Percentiles rank a stretch among this genome's conserved stretches.
Evolutionary conservation across 2,797 vertebrate species (phyloP).

Genomic region (Notolepis coatsorum): DNA sequence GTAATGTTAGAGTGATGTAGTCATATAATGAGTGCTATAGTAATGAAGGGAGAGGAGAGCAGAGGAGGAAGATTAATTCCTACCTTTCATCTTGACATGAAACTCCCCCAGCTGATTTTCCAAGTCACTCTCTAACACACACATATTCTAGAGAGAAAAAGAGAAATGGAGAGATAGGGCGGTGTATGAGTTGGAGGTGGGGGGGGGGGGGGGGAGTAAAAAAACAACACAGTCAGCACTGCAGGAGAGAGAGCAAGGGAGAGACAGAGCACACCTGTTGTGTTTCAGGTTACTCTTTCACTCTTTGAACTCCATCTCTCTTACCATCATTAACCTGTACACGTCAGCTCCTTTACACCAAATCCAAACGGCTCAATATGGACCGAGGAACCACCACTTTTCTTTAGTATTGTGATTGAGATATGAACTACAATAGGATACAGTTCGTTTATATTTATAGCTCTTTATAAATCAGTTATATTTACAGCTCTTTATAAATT

Average conservation of each 20-base stretch:
- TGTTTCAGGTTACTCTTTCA: neutral
- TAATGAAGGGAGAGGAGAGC: neutral
- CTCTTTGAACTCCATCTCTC: neutral
- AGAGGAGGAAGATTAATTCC: neutral
- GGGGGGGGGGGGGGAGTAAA: neutral
- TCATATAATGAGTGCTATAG: too few relatives aligned
- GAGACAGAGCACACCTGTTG: neutral
- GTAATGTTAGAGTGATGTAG: too few relatives aligned
- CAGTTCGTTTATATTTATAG: too few relatives aligned
- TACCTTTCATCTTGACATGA: constrained; percentile 96
- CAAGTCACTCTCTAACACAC: constrained; percentile 92
- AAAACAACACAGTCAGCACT: neutral
- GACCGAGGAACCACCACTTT: neutral
- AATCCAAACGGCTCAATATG: too few relatives aligned
- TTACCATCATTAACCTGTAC: neutral
- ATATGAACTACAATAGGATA: neutral
- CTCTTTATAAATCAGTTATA: too few relatives aligned
- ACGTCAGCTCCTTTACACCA: neutral
- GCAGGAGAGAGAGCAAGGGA: neutral
- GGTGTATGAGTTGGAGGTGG: too few relatives aligned
- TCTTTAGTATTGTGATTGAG: too few relatives aligned
- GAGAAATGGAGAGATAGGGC: constrained; percentile 2
- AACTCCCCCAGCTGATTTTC: constrained; percentile 97
- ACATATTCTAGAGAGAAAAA: constrained; percentile 88
- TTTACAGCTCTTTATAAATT: too few relatives aligned